phyloP scores from a whole-genome alignment of 2,113 vertebrate genomes.

The Phycodurus eques region DNA sequence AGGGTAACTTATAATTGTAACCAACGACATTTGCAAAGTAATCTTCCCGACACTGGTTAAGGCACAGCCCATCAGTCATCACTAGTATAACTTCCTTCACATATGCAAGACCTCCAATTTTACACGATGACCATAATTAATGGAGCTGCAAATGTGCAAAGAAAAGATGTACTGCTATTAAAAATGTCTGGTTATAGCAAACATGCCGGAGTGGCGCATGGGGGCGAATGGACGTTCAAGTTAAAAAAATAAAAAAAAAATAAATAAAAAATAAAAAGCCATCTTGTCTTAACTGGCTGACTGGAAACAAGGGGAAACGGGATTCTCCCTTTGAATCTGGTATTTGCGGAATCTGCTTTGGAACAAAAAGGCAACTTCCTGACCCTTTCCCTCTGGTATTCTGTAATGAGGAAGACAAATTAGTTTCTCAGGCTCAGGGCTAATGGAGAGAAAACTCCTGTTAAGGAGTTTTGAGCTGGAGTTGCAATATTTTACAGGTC shows the following conservation, averaged over 20 bases:
- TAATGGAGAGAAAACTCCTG: slow-evolving; percentile 3
- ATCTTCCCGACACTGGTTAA: too few species aligned
- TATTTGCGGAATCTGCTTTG: slow-evolving; percentile 79
- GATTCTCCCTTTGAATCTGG: slow-evolving; percentile 69
- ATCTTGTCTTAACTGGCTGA: slow-evolving; percentile 54
- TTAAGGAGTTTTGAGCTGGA: not conserved
- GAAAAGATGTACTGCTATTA: not conserved
- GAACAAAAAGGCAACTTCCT: slow-evolving; percentile 78
- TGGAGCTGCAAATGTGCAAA: too few species aligned
- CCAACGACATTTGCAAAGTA: too few species aligned
- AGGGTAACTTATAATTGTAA: too few species aligned
- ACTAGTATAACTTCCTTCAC: too few species aligned
- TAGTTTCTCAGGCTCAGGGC: slow-evolving; percentile 23
- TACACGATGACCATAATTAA: too few species aligned
- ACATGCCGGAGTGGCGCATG: not conserved
- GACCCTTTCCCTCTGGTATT: slow-evolving; percentile 57
- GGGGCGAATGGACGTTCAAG: slow-evolving; percentile 13
- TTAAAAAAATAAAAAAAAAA: not conserved
- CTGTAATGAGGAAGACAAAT: slow-evolving; percentile 39
- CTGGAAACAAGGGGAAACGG: slow-evolving; percentile 43
- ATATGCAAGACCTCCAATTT: too few species aligned
- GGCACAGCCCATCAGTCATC: too few species aligned
- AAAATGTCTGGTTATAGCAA: not conserved
- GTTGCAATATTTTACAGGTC: not conserved
- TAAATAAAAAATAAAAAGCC: too few species aligned